Base-by-base conservation (phyloP, 2,888 invertebrate species). In the Cryptophagus acutangulus region DNA sequence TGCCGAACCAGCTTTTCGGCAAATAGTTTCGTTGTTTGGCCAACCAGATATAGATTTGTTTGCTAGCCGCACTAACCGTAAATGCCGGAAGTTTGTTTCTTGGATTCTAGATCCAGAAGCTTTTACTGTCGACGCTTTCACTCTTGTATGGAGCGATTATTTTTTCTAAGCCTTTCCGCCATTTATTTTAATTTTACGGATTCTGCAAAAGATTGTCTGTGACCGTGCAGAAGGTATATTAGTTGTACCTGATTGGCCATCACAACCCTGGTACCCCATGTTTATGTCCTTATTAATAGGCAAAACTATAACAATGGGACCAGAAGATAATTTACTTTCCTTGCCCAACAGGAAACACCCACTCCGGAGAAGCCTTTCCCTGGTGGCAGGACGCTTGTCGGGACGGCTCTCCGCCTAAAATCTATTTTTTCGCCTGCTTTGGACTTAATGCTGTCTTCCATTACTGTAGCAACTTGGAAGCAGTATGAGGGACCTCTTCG, bases 181-280 rank as follows among this genome's bases (percentile, higher is more conserved):
- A 15, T 35, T 38, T 6, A 37, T 37, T 2, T 9, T 46, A 13
- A 20, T 31, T 13, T 9, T 10, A 6, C 9, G 18, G 28, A 16
- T 26, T 9, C 9, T 40, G 14, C 5, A 29, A 17, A 40, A 40
- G 29, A 34, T 28, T 3, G 15, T n/a, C 3, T 9, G 28, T 1
- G 57, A 62, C 24, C 42, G 43, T 25, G 52, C 60, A 4, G 37
- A 33, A 15, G 57, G 55, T 3, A 52, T 60, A n/a, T 30, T 61
- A 5, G 54, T 59, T 3, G 57, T 59, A 6, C 58, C 54, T 13
- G 24, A 38, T n/a, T 61, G 50, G 57, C 46, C 48, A 36, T 37
- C 46, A 1, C 59, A 62, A 37, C 51, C 56, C 1, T 61, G 55
- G 59, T 58, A 46, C 31, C 57, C 57, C 1, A 4, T 60, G 2